Evolutionary conservation across 2,113 vertebrate genomes (phyloP).

Genomic region (Misgurnus mizolepis): DNA sequence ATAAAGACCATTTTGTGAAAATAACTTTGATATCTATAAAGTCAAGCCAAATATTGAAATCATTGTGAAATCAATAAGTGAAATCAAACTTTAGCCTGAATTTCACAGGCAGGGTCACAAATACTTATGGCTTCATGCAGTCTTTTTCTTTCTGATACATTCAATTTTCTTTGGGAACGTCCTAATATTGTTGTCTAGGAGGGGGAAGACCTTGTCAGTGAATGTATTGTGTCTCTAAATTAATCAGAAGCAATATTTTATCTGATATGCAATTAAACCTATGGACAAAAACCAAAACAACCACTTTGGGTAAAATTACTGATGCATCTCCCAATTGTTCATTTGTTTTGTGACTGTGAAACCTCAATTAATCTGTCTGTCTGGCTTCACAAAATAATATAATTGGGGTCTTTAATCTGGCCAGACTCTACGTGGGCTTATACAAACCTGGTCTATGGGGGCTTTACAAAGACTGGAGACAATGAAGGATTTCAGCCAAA

Average conservation of each 20-base stretch:
- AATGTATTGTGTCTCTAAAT: not conserved
- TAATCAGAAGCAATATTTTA: not conserved
- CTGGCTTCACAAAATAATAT: slow-evolving; percentile 22
- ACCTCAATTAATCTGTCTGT: slow-evolving; percentile 37
- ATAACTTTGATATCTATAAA: too few relatives aligned
- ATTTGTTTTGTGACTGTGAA: slow-evolving; percentile 24
- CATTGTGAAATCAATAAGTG: too few relatives aligned
- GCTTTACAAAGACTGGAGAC: slow-evolving; percentile 2
- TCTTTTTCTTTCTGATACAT: too few relatives aligned
- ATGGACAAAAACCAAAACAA: slow-evolving; percentile 27
- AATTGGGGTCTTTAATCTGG: slow-evolving; percentile 16
- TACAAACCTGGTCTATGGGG: not conserved
- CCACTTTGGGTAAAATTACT: slow-evolving; percentile 32
- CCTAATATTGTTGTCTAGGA: too few relatives aligned
- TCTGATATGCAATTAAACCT: slow-evolving; percentile 19
- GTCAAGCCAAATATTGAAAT: too few relatives aligned
- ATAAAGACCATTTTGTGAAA: too few relatives aligned
- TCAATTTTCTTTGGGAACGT: too few relatives aligned
- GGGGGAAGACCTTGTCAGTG: not conserved
- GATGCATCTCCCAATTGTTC: not conserved
- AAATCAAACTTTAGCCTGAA: too few relatives aligned
- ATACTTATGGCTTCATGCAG: too few relatives aligned
- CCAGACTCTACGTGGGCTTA: not conserved
- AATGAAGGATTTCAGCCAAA: slow-evolving; percentile 24
- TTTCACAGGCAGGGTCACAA: too few relatives aligned